Evolutionary conservation across 2,888 invertebrate genomes (phyloP), one percentile per base, ranked within the genome.

Genomic region (Portevinia maculata): DNA sequence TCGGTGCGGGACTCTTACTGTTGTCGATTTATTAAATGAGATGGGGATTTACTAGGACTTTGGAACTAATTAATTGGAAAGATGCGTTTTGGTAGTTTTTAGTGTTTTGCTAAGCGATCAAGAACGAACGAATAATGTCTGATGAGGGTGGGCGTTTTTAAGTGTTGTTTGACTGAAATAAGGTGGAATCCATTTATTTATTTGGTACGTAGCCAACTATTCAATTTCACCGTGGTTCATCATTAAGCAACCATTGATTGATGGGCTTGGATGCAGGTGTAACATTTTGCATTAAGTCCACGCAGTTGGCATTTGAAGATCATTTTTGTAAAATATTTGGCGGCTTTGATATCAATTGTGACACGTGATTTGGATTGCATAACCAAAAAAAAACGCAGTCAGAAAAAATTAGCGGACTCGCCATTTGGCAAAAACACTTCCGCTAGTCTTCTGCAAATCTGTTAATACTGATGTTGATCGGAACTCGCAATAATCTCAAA

Each of bases 61-160:
- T 17, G 48, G 15, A 8, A 52, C 28, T 79, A 73, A 73, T 60
- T 79, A 79, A 79, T 73, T 78, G 78, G 69, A 70, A 39, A 44
- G 19, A 48, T 64, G n/a, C 28, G 46, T 55, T 53, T 8, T 17
- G n/a, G n/a, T n/a, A n/a, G n/a, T 44, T 32, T 60, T 30, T 41
- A 19, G 1, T 44, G 7, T 21, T 19, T 48, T 8, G 6, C 37
- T 37, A 37, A 37, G 39, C 15, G 39, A 39, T 13, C 15, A 15
- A 6, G n/a, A n/a, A n/a, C n/a, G n/a, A 39, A 6, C 15, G 13
- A 39, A 15, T 2, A 13, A 15, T 15, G 39, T 15, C 6, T 13
- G 39, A 39, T 15, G 39, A 39, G 39, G 39, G 39, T 15, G 39
- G 39, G 3, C 7, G 5, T 15, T 7, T 39, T 15, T 39, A 13